A percentile compares a stretch with the other conserved stretches of the same genome.
phyloP scores from a whole-genome alignment of 2,113 vertebrate species.

The Sciurus niger region DNA sequence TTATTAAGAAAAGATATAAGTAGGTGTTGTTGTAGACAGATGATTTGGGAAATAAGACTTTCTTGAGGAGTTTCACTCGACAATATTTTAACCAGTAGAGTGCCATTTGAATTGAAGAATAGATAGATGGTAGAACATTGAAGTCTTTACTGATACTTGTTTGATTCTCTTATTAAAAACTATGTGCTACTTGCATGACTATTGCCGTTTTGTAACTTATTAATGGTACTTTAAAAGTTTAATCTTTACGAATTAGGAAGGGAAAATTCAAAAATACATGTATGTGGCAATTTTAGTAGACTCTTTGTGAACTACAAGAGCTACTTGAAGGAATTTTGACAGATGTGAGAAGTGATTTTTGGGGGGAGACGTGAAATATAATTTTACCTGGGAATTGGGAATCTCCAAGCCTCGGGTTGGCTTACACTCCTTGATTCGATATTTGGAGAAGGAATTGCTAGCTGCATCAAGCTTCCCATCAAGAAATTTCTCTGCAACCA shows the following conservation, averaged over 20 bases:
- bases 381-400: not conserved
- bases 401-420: not conserved
- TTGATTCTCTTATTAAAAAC: not conserved
- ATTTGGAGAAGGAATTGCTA: not conserved
- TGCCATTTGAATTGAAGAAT: not conserved
- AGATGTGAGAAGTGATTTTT: not conserved
- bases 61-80: not conserved
- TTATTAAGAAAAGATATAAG: not conserved
- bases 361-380: not conserved
- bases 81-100: not conserved
- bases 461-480: not conserved
- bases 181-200: not conserved
- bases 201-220: constrained; percentile 20
- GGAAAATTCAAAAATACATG: not conserved
- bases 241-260: not conserved
- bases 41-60: constrained; percentile 19
- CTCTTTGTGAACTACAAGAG: not conserved
- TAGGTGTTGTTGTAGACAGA: not conserved
- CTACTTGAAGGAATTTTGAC: not conserved
- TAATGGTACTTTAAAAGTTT: not conserved
- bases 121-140: not conserved
- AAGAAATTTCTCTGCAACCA: not conserved
- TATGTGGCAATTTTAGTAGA: not conserved
- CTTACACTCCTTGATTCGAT: not conserved
- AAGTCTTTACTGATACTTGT: not conserved